Base-by-base conservation (phyloP, 2,113 vertebrate genomes). In the Pogona vitticeps region DNA sequence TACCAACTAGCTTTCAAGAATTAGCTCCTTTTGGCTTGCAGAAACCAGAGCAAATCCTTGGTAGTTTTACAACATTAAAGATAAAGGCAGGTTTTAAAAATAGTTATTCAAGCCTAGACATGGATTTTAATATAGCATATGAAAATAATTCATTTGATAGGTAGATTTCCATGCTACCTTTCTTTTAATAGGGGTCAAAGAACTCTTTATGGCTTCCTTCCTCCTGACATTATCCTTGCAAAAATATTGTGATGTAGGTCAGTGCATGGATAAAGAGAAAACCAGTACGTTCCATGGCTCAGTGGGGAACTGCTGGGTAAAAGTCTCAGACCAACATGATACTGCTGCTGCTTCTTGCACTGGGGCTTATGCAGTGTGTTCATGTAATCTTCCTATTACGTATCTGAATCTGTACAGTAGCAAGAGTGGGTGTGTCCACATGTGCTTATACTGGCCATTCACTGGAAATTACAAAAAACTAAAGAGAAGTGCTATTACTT, bases 391-490 rank as follows among this genome's bases (percentile, higher is more conserved):
- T 33, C 15, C 33, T 46, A 72, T 21, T 59, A n/a, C n/a, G n/a
- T n/a, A 40, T 71, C 58, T 8, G 33, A 58, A 40, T 42, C 6
- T 78, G 33, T 23, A 40, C 36, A 40, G 52, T 72, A 59, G 56
- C 65, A 77, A 75, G 33, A 85, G 38, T 70, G 23, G 46, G 46
- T 52, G 15, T 14, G 0, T 63, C 6, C 13, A 28, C 58, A 7
- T 59, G 15, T 72, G n/a, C 23, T 83, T 36, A 83, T 6, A 58
- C n/a, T 26, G 46, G 61, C 40, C 17, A 76, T 63, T 76, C 72
- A 76, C 23, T 31, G 28, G 28, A 73, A 86, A 82, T n/a, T 87
- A 65, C 65, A n/a, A 70, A 85, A n/a, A 40, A 9, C 61, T 52
- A 65, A 3, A 75, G 38, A 6, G 26, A 81, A 86, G 52, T 33